Percentiles rank a stretch among this genome's conserved stretches.
Conservation (phyloP, 2,888 invertebrate genomes). For the Mycogona germanica region DNA sequence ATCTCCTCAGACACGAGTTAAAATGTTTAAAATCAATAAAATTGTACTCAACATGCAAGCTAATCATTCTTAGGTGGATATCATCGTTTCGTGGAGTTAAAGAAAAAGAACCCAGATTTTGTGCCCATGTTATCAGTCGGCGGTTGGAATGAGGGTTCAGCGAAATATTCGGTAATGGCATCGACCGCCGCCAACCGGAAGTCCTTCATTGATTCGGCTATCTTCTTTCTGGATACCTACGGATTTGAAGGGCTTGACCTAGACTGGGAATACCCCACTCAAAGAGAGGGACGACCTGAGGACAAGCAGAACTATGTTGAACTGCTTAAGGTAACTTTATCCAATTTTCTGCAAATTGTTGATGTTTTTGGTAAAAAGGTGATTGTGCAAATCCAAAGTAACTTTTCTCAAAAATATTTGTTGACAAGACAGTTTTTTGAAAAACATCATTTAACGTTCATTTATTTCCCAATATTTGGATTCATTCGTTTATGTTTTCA, state of each 20-base stretch:
- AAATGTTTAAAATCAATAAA: not conserved
- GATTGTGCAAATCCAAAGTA: not conserved
- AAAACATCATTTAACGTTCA: too few relatives aligned
- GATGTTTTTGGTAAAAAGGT: too few relatives aligned
- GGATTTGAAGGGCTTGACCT: constrained; percentile 10
- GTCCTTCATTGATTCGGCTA: not conserved
- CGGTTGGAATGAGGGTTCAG: constrained; percentile 11
- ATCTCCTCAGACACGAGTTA: not conserved
- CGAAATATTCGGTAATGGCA: not conserved
- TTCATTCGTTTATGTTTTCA: not conserved
- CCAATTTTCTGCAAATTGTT: not conserved
- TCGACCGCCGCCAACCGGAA: not conserved
- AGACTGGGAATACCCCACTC: constrained; percentile 11
- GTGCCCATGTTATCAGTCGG: constrained; percentile 8
- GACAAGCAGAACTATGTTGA: not conserved
- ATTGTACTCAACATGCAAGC: not conserved
- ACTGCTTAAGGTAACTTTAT: not conserved
- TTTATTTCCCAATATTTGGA: too few relatives aligned
- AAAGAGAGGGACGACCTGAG: not conserved
- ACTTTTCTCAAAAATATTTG: not conserved
- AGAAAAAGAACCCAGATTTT: not conserved
- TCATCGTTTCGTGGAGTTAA: not conserved
- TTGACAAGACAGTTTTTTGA: too few relatives aligned
- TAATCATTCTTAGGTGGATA: constrained; percentile 1
- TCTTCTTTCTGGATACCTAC: not conserved